Evolutionary conservation across 2,888 invertebrate species (phyloP).

Genomic region (Cheilosia variabilis): DNA sequence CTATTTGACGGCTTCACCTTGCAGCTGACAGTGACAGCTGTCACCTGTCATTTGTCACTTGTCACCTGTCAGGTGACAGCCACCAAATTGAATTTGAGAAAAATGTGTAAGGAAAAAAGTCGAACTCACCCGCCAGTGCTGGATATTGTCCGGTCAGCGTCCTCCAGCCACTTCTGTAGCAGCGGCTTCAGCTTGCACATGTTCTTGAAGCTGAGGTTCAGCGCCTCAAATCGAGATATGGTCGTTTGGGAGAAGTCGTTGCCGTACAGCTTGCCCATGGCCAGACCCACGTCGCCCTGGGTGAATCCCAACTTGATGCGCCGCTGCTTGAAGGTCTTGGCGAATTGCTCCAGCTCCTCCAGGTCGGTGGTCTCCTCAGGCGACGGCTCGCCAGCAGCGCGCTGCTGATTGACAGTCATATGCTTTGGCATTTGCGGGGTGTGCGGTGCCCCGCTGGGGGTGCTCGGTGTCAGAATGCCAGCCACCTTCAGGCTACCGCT

Average conservation of each 20-base stretch:
- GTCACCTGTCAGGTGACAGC: no score
- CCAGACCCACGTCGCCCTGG: conserved; percentile 99
- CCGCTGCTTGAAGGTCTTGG: conserved; percentile 98
- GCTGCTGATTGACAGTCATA: conserved; percentile 84
- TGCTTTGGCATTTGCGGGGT: conserved; percentile 85
- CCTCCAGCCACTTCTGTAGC: conserved; percentile 98
- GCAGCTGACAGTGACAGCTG: no score
- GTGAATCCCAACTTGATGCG: conserved; percentile 99
- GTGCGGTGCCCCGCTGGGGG: conserved; percentile 85
- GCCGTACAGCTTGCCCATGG: conserved; percentile 99
- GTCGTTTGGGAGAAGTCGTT: conserved; percentile 99
- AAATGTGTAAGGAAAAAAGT: neutral
- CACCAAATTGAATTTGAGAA: no score
- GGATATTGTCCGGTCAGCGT: conserved; percentile 93
- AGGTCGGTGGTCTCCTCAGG: conserved; percentile 98
- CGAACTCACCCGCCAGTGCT: conserved; percentile 86
- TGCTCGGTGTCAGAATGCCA: conserved; percentile 86
- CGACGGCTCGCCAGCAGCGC: conserved; percentile 90
- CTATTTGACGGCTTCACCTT: no score
- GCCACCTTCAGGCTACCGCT: conserved; percentile 82
- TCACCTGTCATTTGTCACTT: no score
- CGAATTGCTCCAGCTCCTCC: conserved; percentile 99
- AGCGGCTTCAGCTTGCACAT: conserved; percentile 99
- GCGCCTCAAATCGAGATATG: conserved; percentile 98
- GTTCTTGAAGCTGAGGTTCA: conserved; percentile 99